phyloP scores from a whole-genome alignment of 2,797 vertebrate species.

The Sebastes minor region DNA sequence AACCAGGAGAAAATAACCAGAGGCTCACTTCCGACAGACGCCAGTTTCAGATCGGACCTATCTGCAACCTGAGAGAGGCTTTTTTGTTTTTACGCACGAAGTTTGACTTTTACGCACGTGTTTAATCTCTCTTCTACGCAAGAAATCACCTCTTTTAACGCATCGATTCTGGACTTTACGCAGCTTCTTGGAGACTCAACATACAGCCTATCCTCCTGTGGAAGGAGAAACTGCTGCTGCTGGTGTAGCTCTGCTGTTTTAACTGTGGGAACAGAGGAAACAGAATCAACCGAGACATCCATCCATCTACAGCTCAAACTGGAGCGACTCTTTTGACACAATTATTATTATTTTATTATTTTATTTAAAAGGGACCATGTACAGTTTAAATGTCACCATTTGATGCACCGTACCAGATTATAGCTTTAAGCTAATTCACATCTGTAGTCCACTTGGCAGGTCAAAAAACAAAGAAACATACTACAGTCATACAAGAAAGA shows the following conservation, averaged over 20 bases:
- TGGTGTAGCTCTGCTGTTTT: neutral
- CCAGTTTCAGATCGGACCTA: constrained; percentile 31
- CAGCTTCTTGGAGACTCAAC: constrained; percentile 2
- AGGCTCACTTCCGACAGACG: constrained; percentile 52
- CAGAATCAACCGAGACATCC: constrained; percentile 3
- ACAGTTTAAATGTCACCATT: too few species aligned
- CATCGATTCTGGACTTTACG: constrained; percentile 22
- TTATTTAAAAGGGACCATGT: too few species aligned
- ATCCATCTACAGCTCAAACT: constrained; percentile 6
- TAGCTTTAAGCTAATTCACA: too few species aligned
- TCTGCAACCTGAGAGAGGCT: neutral
- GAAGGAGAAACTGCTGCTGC: constrained; percentile 10
- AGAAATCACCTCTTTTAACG: neutral
- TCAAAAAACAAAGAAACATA: too few species aligned
- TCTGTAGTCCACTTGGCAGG: too few species aligned
- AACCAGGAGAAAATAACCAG: constrained; percentile 66
- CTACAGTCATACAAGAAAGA: too few species aligned
- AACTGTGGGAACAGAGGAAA: constrained; percentile 1
- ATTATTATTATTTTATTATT: too few species aligned
- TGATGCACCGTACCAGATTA: too few species aligned
- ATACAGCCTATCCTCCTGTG: neutral
- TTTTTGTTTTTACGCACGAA: too few species aligned
- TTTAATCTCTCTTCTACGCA: neutral
- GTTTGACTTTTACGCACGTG: constrained; percentile 21
- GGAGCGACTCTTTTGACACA: neutral